Evolutionary conservation across 2,888 invertebrate genomes (phyloP).

Genomic region (Plagiodera versicolora): DNA sequence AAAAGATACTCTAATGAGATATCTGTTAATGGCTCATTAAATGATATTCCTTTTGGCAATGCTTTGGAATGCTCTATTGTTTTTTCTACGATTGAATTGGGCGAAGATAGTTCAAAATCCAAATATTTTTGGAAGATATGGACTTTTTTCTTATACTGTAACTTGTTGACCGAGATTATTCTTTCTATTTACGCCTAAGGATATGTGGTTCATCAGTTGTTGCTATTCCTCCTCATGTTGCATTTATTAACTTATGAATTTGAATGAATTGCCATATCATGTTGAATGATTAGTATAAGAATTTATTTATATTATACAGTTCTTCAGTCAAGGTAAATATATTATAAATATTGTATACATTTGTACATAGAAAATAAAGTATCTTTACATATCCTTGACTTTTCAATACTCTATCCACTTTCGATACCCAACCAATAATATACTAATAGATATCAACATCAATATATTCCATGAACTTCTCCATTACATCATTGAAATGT

Average conservation of each 20-base stretch:
- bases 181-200: too few species aligned
- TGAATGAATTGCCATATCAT: constrained; percentile 27
- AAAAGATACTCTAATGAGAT: too few species aligned
- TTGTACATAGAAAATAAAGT: constrained; percentile 43
- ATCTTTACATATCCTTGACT: constrained; percentile 31
- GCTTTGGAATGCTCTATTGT: too few species aligned
- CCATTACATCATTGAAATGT: neutral
- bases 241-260: constrained; percentile 4
- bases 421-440: too few species aligned
- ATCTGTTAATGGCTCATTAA: too few species aligned
- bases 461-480: neutral
- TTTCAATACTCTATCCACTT: neutral
- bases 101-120: too few species aligned
- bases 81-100: too few species aligned
- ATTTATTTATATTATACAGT: constrained; percentile 21
- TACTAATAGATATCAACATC: too few species aligned
- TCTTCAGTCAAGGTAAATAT: constrained; percentile 16
- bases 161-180: too few species aligned
- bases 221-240: neutral
- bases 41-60: too few species aligned
- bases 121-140: too few species aligned
- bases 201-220: neutral
- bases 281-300: constrained; percentile 17
- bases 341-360: constrained; percentile 39
- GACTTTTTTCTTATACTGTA: too few species aligned